Evolutionary conservation across 2,113 vertebrate genomes (phyloP).

Genomic region (Bos indicus): DNA sequence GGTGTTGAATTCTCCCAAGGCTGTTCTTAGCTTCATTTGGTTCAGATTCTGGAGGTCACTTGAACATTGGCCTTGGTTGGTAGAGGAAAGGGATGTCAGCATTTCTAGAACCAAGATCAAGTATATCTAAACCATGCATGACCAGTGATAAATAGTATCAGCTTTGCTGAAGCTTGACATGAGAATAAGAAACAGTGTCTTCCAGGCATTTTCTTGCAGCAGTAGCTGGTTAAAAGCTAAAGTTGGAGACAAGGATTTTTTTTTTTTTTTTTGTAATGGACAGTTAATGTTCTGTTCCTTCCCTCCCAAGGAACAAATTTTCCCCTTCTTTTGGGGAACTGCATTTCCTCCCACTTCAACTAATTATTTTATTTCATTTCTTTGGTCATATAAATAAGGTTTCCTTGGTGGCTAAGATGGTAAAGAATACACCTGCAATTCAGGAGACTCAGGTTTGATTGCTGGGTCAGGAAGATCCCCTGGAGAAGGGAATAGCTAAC

Average conservation of each 20-base stretch:
- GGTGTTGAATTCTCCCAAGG: neutral
- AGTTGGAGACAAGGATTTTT: neutral
- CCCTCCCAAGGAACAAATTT: neutral
- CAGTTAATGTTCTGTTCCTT: neutral
- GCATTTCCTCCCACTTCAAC: neutral
- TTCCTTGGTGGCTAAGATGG: neutral
- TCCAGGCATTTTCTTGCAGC: neutral
- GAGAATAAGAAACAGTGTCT: neutral
- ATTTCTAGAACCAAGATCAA: neutral
- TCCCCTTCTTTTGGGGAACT: neutral
- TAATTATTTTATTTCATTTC: neutral
- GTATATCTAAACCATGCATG: neutral
- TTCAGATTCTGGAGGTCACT: neutral
- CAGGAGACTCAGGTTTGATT: neutral
- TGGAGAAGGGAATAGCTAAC: neutral
- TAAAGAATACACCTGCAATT: neutral
- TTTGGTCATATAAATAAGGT: neutral
- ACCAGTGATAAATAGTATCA: neutral
- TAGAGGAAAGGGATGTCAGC: neutral
- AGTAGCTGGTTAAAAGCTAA: neutral
- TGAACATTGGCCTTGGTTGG: neutral
- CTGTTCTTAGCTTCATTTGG: neutral
- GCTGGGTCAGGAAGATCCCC: neutral
- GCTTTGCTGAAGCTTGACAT: neutral
- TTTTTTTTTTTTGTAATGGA: neutral